A percentile compares a stretch with the other conserved stretches of the same genome.
Conservation (phyloP, 2,888 invertebrate genomes). For the Pyrrhia umbra region DNA sequence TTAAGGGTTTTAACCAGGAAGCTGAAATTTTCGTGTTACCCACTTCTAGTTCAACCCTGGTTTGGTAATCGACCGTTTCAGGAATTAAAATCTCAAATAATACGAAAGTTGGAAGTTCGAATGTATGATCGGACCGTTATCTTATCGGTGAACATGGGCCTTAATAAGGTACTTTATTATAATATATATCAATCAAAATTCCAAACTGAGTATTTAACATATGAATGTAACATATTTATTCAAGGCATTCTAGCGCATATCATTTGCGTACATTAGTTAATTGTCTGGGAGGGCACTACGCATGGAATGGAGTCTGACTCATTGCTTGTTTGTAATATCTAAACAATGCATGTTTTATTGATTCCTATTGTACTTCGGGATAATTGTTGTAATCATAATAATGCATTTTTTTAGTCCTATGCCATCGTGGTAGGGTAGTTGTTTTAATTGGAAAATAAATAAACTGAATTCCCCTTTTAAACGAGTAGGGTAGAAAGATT, state of each 20-base stretch:
- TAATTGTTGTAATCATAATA: neutral
- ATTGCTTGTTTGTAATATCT: slow-evolving; percentile 18
- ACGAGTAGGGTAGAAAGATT: neutral
- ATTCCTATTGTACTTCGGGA: slow-evolving; percentile 3
- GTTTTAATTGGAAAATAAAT: neutral
- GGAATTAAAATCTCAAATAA: too few relatives aligned
- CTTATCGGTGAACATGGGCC: too few relatives aligned
- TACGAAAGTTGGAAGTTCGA: too few relatives aligned
- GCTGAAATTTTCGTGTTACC: too few relatives aligned
- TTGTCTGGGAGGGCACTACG: slow-evolving; percentile 8
- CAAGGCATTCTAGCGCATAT: neutral
- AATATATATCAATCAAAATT: slow-evolving; percentile 19
- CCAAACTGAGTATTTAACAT: slow-evolving; percentile 13
- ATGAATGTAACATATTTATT: slow-evolving; percentile 17
- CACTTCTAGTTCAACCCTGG: too few relatives aligned
- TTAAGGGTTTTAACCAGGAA: too few relatives aligned
- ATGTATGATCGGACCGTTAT: too few relatives aligned
- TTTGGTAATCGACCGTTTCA: too few relatives aligned
- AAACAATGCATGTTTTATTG: slow-evolving; percentile 33
- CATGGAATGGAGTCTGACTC: slow-evolving; percentile 4
- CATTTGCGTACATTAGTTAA: slow-evolving; percentile 19
- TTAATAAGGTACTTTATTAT: too few relatives aligned
- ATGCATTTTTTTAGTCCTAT: slow-evolving; percentile 9
- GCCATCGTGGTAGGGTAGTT: neutral
- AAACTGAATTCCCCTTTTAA: neutral